Percentiles rank a stretch among this genome's conserved stretches.
Evolutionary conservation across 2,113 vertebrate genomes (phyloP).

Genomic region (Marmota flaviventris): DNA sequence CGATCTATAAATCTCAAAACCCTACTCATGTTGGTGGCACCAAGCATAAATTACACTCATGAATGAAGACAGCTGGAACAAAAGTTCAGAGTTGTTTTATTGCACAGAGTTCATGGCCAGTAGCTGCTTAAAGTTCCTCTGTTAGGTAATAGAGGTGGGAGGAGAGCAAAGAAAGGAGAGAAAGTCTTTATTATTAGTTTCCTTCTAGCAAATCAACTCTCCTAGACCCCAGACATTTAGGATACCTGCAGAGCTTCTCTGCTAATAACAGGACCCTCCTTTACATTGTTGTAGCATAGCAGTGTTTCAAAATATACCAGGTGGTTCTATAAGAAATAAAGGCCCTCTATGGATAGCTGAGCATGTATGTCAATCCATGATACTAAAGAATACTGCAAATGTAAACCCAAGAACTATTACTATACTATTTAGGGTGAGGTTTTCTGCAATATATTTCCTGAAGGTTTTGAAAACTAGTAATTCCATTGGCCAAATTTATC

Average conservation of each 20-base stretch:
- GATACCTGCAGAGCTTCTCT: fast-evolving
- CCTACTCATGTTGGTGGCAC: background rate
- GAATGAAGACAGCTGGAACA: conserved; percentile 71
- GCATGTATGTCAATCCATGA: background rate
- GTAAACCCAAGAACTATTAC: background rate
- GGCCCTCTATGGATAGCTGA: background rate
- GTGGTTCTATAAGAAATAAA: background rate
- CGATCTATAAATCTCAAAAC: conserved; percentile 72
- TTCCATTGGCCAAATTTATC: background rate
- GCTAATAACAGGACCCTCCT: background rate
- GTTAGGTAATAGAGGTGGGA: conserved; percentile 46
- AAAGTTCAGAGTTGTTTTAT: conserved; percentile 72
- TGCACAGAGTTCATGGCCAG: conserved; percentile 48
- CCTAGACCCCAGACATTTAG: background rate
- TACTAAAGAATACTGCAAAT: background rate
- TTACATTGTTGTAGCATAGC: background rate
- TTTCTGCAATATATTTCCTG: background rate
- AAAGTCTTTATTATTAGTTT: background rate
- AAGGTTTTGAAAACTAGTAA: background rate
- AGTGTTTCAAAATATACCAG: background rate
- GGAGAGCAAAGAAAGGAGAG: background rate
- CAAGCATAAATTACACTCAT: conserved; percentile 63
- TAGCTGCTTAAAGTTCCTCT: conserved; percentile 31
- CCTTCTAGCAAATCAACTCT: background rate
- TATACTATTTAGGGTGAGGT: background rate